Base-by-base conservation (phyloP, 1,140 invertebrate genomes). In the Andricus grossulariae region DNA sequence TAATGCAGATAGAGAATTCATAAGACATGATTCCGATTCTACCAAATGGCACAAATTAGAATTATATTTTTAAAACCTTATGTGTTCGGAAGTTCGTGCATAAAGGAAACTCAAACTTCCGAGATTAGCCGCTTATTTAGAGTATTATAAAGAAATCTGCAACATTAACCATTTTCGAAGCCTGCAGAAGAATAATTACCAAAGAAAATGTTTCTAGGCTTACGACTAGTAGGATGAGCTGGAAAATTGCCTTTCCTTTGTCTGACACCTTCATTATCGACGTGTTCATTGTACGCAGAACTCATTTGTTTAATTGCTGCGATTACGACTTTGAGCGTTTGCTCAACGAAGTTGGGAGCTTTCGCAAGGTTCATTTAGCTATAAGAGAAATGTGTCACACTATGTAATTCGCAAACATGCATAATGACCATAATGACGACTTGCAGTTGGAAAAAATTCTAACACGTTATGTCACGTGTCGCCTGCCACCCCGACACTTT, bases 291-390 rank as follows among this genome's bases (percentile, higher is more conserved):
- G n/a, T 83, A 85, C 83, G 80, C 60, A 74, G 80, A 84, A 85
- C 79, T 85, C 84, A 76, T 85, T 85, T 83, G 75, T 79, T 82
- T 84, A 85, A 85, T 85, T 85, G 79, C 81, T 72, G 72, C 79
- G 84, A 85, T 85, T 85, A 83, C 78, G 71, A n/a, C 51, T n/a
- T 57, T 73, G 54, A 70, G 74, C 54, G 73, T 13, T 21, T 66
- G 66, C 25, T 55, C 54, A 72, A 80, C 55, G n/a, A 60, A 54
- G 54, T 13, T 57, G n/a, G 55, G 50, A 50, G 71, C 32, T n/a
- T 32, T 39, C 15, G 39, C 60, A 73, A 75, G 60, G 71, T 45
- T 73, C 70, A 74, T 75, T 78, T 57, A 18, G 76, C 50, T 45
- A 45, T 11, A 45, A 10, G 7, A 45, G 10, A 45, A 74, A 66